A percentile compares a stretch with the other conserved stretches of the same genome.
Conservation (phyloP, 2,113 vertebrate species). For the Callorhinus ursinus region DNA sequence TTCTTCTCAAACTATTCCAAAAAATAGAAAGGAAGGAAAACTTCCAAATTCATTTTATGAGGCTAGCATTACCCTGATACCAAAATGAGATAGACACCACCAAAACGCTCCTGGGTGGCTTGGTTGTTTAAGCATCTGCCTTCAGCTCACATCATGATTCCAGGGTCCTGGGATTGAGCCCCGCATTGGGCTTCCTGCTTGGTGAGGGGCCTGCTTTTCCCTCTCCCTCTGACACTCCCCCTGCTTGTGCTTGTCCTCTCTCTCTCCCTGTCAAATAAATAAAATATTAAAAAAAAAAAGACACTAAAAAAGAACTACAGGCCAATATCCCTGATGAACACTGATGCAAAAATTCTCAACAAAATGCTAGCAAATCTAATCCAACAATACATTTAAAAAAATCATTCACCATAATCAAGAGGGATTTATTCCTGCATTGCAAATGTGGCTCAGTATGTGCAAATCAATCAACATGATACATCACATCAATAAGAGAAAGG, state of each 20-base stretch:
- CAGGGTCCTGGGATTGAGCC: no score
- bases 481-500: neutral
- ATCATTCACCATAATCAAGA: neutral
- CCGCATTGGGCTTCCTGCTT: no score
- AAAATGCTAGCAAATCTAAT: neutral
- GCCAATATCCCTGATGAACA: neutral
- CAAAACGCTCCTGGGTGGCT: no score
- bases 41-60: neutral
- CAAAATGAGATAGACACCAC: neutral
- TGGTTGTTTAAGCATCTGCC: no score
- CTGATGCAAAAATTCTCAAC: neutral
- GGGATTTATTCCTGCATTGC: neutral
- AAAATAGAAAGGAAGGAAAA: neutral
- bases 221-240: neutral
- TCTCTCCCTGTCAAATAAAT: neutral
- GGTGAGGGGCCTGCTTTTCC: no score
- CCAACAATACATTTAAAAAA: neutral
- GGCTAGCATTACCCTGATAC: neutral
- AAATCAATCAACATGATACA: neutral
- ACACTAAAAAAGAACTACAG: neutral
- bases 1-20: neutral
- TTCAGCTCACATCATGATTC: no score
- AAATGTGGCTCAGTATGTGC: neutral
- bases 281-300: neutral
- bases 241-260: no score